Percentiles rank a stretch among this genome's conserved stretches.
These are phyloP conservation scores for Antennarius striatus DNA, from an alignment of 2,113 vertebrate genomes.

Conservation along the genomic window DNA sequence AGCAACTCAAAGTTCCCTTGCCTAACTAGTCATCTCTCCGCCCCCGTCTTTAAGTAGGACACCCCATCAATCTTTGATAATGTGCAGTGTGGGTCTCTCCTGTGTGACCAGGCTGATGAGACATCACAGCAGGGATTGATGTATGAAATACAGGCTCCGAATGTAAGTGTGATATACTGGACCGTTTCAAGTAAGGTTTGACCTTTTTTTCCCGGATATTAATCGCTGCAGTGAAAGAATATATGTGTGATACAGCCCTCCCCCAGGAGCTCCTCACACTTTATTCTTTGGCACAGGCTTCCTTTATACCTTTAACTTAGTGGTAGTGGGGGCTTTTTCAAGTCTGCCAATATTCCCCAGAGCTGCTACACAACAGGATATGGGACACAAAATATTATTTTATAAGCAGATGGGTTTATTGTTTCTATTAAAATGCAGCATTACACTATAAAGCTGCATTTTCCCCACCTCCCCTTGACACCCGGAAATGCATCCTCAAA, in stretches of 20 bases:
- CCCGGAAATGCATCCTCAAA: slow-evolving; percentile 70
- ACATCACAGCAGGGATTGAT: slow-evolving; percentile 72
- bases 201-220: slow-evolving; percentile 79
- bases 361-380: slow-evolving; percentile 63
- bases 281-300: slow-evolving; percentile 54
- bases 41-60: slow-evolving; percentile 73
- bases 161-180: slow-evolving; percentile 79
- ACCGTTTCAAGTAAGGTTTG: slow-evolving; percentile 78
- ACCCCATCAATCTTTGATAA: slow-evolving; percentile 79
- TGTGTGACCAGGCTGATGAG: slow-evolving; percentile 76
- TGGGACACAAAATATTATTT: slow-evolving; percentile 71
- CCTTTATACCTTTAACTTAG: slow-evolving; percentile 47
- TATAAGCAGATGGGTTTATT: slow-evolving; percentile 73
- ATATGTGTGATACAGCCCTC: slow-evolving; percentile 71
- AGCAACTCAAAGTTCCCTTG: slow-evolving; percentile 37
- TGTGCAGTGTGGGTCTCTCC: slow-evolving; percentile 66
- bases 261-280: slow-evolving; percentile 66
- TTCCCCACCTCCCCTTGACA: slow-evolving; percentile 50
- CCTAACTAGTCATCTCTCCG: slow-evolving; percentile 25
- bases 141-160: slow-evolving; percentile 71
- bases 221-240: slow-evolving; percentile 76
- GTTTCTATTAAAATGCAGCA: slow-evolving; percentile 73
- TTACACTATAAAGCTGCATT: slow-evolving; percentile 64
- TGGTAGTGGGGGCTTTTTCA: slow-evolving; percentile 31
- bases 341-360: slow-evolving; percentile 49